These are phyloP conservation scores for Platypus cylindrus DNA, from an alignment of 2,888 invertebrate species.

Conservation along the genomic window DNA sequence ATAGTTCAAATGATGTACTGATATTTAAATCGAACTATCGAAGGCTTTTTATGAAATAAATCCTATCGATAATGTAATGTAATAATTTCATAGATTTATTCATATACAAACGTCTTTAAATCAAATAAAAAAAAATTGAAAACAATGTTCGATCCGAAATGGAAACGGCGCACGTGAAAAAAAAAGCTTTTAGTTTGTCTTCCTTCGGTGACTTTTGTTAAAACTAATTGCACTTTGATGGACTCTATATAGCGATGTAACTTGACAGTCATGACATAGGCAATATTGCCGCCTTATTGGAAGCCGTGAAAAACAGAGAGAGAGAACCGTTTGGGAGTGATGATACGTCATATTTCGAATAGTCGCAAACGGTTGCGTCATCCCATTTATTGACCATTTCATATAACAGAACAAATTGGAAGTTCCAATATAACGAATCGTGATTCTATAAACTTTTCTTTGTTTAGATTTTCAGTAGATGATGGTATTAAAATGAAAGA, in stretches of 20 bases:
- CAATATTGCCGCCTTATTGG: constrained; percentile 17
- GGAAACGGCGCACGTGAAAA: constrained; percentile 8
- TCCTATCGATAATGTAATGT: too few species aligned
- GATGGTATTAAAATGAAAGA: constrained; percentile 1
- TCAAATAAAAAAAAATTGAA: too few species aligned
- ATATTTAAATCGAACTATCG: too few species aligned
- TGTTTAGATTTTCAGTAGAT: constrained; percentile 2
- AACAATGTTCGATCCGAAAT: too few species aligned
- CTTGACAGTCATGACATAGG: constrained; percentile 15
- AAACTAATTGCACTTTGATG: constrained; percentile 18
- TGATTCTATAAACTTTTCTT: constrained; percentile 8
- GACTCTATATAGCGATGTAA: constrained; percentile 14
- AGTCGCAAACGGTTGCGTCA: constrained; percentile 23
- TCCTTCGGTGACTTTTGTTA: constrained; percentile 18
- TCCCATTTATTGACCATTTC: constrained; percentile 23
- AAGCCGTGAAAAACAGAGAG: constrained; percentile 20
- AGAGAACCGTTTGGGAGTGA: constrained; percentile 28
- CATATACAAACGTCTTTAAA: too few species aligned
- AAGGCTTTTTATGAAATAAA: too few species aligned
- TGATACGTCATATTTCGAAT: constrained; percentile 29
- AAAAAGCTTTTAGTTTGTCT: constrained; percentile 17
- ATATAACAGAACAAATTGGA: constrained; percentile 25
- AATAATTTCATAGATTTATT: too few species aligned
- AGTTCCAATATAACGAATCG: constrained; percentile 24
- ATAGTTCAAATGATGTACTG: too few species aligned